phyloP scores from a whole-genome alignment of 1,140 invertebrate species.

The Bathynomus jamesi region DNA sequence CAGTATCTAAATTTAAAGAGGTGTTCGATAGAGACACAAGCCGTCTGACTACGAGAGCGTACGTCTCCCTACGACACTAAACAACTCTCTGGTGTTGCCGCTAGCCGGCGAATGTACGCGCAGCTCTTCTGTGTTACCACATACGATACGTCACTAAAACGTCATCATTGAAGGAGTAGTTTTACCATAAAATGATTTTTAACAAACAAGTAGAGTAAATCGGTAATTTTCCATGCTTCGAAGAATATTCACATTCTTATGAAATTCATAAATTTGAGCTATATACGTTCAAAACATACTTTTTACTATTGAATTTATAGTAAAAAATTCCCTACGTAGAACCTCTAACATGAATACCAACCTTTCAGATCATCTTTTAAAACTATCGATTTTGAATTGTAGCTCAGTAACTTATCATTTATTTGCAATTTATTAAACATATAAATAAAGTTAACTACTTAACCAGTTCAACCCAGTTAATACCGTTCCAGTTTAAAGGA shows the following conservation, averaged over 20 bases:
- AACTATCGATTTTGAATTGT: not conserved
- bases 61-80: not conserved
- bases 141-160: not conserved
- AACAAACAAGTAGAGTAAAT: too few species aligned
- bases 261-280: too few species aligned
- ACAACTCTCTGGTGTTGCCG: not conserved
- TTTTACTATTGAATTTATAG: too few species aligned
- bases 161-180: not conserved
- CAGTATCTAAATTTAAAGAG: not conserved
- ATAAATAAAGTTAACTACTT: too few species aligned
- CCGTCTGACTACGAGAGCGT: not conserved
- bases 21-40: not conserved
- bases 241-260: too few species aligned
- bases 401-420: not conserved
- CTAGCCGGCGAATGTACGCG: not conserved
- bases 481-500: too few species aligned
- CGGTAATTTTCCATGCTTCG: too few species aligned
- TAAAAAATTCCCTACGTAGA: not conserved
- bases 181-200: not conserved
- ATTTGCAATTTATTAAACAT: too few species aligned
- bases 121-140: not conserved
- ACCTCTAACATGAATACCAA: not conserved
- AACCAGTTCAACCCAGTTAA: too few species aligned
- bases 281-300: too few species aligned
- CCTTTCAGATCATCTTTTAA: not conserved